These are phyloP conservation scores for Toxonevra muliebris DNA, from an alignment of 2,888 invertebrate genomes.

Conservation along the genomic window DNA sequence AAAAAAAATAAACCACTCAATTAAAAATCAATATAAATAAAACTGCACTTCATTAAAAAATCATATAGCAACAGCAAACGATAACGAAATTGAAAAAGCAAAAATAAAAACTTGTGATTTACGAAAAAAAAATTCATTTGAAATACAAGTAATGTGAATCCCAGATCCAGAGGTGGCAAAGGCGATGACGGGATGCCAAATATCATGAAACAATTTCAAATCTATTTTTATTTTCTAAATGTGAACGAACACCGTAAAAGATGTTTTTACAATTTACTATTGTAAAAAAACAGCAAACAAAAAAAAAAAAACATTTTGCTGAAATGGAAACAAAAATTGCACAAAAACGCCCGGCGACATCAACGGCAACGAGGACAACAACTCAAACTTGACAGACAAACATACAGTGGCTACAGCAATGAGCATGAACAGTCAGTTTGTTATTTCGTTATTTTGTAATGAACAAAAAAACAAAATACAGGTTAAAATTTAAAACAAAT, in stretches of 20 bases:
- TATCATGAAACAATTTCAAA: no score
- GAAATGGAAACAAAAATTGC: not conserved
- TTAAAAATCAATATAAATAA: constrained; percentile 3
- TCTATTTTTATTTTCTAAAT: no score
- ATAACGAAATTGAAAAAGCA: not conserved
- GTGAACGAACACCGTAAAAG: not conserved
- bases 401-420: not conserved
- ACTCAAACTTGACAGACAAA: constrained; percentile 1
- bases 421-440: not conserved
- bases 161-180: not conserved
- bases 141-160: not conserved
- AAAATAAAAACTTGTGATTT: no score
- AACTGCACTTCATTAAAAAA: constrained; percentile 5
- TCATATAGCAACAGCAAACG: not conserved
- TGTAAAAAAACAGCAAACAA: not conserved
- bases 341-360: not conserved
- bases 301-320: not conserved
- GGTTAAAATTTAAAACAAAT: not conserved
- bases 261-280: not conserved
- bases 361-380: constrained; percentile 14
- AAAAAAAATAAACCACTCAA: not conserved
- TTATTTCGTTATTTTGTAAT: no score
- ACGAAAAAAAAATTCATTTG: not conserved
- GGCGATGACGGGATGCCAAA: no score
- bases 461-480: not conserved